These are phyloP conservation scores for Tarsius wallacei DNA, from an alignment of 2,797 vertebrate species.

Conservation along the genomic window DNA sequence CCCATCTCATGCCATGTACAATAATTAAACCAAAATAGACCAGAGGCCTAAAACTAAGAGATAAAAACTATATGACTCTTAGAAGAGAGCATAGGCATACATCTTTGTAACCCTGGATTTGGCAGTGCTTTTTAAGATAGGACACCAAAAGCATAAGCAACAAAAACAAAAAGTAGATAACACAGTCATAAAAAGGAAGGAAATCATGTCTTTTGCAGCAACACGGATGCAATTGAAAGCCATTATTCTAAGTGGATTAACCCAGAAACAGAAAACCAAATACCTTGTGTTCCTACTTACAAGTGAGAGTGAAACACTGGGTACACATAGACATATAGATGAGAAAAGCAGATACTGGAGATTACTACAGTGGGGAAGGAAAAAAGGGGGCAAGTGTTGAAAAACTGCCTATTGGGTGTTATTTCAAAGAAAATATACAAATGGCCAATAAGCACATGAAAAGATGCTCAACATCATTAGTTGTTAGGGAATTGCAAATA, in stretches of 20 bases:
- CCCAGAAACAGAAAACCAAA: too few relatives aligned
- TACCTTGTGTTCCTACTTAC: too few relatives aligned
- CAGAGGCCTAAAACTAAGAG: conserved; percentile 20
- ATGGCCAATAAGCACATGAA: background rate
- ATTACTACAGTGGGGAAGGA: too few relatives aligned
- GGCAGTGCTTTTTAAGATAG: background rate
- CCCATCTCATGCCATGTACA: background rate
- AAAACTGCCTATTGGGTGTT: background rate
- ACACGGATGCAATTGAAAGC: too few relatives aligned
- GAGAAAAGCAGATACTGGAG: too few relatives aligned
- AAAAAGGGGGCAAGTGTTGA: background rate
- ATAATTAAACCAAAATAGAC: conserved; percentile 21
- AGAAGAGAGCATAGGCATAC: background rate
- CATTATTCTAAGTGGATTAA: too few relatives aligned
- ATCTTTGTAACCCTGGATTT: background rate
- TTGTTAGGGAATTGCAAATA: background rate
- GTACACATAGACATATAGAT: too few relatives aligned
- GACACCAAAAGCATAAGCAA: background rate
- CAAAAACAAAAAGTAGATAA: background rate
- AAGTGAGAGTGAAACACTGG: too few relatives aligned
- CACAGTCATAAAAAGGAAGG: too few relatives aligned
- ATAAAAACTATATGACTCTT: background rate
- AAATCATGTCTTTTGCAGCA: too few relatives aligned
- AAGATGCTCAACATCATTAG: background rate
- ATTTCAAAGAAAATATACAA: conserved; percentile 16